Conservation (phyloP, 1,140 invertebrate species). For the Helicoverpa armigera region DNA sequence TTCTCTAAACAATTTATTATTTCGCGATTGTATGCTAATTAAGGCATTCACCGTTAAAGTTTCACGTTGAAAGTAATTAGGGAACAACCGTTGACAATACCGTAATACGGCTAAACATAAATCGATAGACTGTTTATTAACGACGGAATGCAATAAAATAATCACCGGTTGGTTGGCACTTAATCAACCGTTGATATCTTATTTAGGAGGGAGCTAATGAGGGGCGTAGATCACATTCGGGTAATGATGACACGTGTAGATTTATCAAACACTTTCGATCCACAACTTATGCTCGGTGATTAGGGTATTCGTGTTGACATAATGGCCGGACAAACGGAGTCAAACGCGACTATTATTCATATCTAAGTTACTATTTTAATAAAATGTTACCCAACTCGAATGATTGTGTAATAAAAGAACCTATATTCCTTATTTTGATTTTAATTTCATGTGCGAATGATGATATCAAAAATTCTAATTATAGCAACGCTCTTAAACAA, state of each 20-base stretch:
- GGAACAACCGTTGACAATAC: slow-evolving; percentile 57
- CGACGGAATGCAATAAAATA: slow-evolving; percentile 81
- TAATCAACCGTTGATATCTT: slow-evolving; percentile 81
- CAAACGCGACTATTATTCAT: slow-evolving; percentile 78
- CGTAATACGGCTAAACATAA: slow-evolving; percentile 65
- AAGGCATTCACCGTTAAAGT: slow-evolving; percentile 55
- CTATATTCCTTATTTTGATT: background rate
- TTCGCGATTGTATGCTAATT: slow-evolving; percentile 56
- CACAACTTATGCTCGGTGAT: slow-evolving; percentile 81
- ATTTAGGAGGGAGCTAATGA: slow-evolving; percentile 83
- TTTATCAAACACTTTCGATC: slow-evolving; percentile 84
- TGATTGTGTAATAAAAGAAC: background rate
- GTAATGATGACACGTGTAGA: slow-evolving; percentile 80
- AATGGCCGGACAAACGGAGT: slow-evolving; percentile 78
- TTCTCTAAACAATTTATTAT: slow-evolving; percentile 52
- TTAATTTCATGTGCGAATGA: background rate
- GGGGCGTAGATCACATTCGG: slow-evolving; percentile 79
- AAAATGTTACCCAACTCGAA: background rate
- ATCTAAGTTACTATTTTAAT: slow-evolving; percentile 14
- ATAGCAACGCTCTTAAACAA: slow-evolving; percentile 23
- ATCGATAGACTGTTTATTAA: slow-evolving; percentile 70
- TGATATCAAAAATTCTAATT: slow-evolving; percentile 27
- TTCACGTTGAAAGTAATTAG: slow-evolving; percentile 45
- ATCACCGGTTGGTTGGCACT: slow-evolving; percentile 68
- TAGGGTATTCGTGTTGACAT: slow-evolving; percentile 84